Evolutionary conservation across 2,797 vertebrate species (phyloP).

Genomic region (Mormyrops boulengeri): DNA sequence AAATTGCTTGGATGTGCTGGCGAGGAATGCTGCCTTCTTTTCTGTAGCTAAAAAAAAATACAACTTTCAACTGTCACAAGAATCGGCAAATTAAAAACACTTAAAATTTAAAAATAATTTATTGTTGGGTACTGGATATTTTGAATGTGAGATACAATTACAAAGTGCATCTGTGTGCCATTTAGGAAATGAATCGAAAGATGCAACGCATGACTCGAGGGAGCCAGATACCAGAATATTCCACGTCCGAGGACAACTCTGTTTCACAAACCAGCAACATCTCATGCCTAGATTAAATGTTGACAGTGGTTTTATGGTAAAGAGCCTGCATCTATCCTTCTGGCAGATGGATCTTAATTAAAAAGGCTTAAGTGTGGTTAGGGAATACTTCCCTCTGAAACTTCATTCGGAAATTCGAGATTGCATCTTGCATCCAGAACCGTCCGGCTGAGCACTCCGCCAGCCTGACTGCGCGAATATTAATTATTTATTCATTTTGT

Average conservation of each 20-base stretch:
- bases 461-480: background rate
- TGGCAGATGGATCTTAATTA: slow-evolving; percentile 20
- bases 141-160: background rate
- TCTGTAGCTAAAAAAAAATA: background rate
- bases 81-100: background rate
- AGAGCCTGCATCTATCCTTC: background rate
- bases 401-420: slow-evolving; percentile 3
- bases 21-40: background rate
- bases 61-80: background rate
- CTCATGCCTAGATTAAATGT: slow-evolving; percentile 16
- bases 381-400: slow-evolving; percentile 13
- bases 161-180: background rate
- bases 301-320: slow-evolving; percentile 14
- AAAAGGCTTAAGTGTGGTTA: slow-evolving; percentile 16
- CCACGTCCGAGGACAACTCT: background rate
- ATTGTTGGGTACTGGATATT: background rate
- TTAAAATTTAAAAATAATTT: background rate
- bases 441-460: background rate
- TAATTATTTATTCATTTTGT: slow-evolving; percentile 12
- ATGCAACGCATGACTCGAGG: background rate
- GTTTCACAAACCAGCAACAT: slow-evolving; percentile 16
- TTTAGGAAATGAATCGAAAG: background rate
- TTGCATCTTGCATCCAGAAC: background rate
- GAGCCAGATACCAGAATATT: background rate
- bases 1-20: background rate